Evolutionary conservation across 2,888 invertebrate genomes (phyloP), one percentile per base, ranked within the genome.

Genomic region (Augiades crinisus): DNA sequence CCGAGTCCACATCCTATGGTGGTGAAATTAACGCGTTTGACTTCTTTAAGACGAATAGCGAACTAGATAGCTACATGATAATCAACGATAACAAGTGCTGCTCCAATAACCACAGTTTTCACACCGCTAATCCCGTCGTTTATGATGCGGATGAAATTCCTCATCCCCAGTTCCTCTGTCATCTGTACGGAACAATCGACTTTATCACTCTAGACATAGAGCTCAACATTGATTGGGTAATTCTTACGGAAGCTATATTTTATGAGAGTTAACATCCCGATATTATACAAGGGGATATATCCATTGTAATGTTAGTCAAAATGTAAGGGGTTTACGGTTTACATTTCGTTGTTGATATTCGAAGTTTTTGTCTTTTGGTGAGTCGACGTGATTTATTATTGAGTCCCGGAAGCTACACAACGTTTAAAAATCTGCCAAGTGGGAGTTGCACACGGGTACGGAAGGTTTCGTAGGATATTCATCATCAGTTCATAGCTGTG

Each of bases 221-320:
- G 41, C 34, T 4, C n/a, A 6, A 24, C 12, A 6, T 41, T 5
- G 13, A 41, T 7, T 5, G n/a, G 2, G 14, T 5, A 2, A n/a
- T 40, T 21, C 34, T 2, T 24, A 40, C 52, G 56, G 58, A 56
- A 56, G 47, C 52, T 44, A 58, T 58, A 43, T 44, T 53, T 56
- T 47, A 54, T 31, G 10, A 50, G 10, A 50, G 33, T 19, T 54
- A 54, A 50, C 49, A 54, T 52, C 34, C 54, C 52, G 50, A 54
- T 56, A 47, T 7, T 37, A 10, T 8, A 37, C 21, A 7, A n/a
- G 17, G 5, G 21, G 7, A 37, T 22, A 5, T 2, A 1, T 3
- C 6, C 12, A 37, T 12, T 5, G 21, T 1, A 37, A 12, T 37
- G 12, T 6, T 12, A 37, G 3, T 10, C 13, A 12, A 22, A 22